Percentiles rank a stretch among this genome's conserved stretches.
Evolutionary conservation across 2,113 vertebrate species (phyloP).

Genomic region (Conger conger): DNA sequence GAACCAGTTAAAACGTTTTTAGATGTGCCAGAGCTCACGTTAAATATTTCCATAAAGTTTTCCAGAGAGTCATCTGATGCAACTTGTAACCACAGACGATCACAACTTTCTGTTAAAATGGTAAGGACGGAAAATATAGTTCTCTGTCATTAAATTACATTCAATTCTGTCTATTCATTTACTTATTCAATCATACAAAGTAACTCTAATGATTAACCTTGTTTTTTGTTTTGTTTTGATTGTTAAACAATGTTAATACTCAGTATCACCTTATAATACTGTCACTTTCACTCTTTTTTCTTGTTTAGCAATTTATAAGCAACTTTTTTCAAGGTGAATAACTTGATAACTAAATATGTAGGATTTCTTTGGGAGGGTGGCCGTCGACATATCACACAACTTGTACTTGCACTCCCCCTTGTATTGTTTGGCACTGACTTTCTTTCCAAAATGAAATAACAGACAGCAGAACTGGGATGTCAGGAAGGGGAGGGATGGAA

Average conservation of each 20-base stretch:
- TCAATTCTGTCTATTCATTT: too few relatives aligned
- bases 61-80: neutral
- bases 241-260: too few relatives aligned
- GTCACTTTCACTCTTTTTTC: neutral
- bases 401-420: neutral
- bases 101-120: neutral
- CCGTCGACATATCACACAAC: neutral
- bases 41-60: neutral
- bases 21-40: neutral
- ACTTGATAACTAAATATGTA: too few relatives aligned
- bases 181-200: too few relatives aligned
- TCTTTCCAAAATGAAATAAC: neutral
- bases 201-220: too few relatives aligned
- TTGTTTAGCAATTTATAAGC: neutral
- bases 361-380: neutral
- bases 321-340: neutral
- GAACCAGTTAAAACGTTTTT: neutral
- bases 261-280: too few relatives aligned
- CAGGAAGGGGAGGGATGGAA: neutral
- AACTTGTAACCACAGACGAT: neutral
- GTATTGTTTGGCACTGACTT: neutral
- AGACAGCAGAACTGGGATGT: neutral
- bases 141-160: too few relatives aligned
- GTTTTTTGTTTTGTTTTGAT: too few relatives aligned
- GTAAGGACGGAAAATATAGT: too few relatives aligned